These are phyloP conservation scores for Manacus vitellinus DNA, from an alignment of 2,113 vertebrate species.

Conservation along the genomic window DNA sequence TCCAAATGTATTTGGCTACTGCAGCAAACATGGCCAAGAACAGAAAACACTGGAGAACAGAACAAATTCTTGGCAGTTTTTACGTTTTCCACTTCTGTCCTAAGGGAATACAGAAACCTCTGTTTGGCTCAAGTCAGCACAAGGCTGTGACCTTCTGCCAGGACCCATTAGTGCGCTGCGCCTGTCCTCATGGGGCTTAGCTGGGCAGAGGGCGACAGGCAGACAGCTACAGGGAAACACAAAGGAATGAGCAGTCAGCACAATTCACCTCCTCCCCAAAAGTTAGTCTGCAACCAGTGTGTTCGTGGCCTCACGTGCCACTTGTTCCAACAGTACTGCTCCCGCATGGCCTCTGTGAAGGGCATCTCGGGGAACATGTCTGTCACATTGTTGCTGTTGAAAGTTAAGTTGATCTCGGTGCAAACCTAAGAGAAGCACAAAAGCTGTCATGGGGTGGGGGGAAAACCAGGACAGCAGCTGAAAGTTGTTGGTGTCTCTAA, in stretches of 20 bases:
- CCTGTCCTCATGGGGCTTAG: not conserved
- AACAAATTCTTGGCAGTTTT: not conserved
- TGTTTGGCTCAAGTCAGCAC: not conserved
- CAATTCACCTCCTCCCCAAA: slow-evolving; percentile 83
- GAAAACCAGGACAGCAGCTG: not conserved
- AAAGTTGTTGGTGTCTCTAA: not conserved
- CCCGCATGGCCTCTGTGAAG: slow-evolving; percentile 78
- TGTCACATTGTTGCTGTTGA: slow-evolving; percentile 85
- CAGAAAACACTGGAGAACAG: not conserved
- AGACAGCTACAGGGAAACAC: too few species aligned
- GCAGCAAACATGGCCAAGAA: not conserved
- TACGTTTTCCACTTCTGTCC: not conserved
- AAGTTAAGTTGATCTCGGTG: slow-evolving; percentile 88
- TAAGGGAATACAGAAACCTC: not conserved
- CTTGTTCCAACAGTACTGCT: slow-evolving; percentile 79
- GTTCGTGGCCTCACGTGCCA: slow-evolving; percentile 83
- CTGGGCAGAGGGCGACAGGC: not conserved
- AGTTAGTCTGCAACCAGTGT: slow-evolving; percentile 83
- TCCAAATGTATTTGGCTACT: not conserved
- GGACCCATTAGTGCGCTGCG: not conserved
- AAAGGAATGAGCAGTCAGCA: not conserved
- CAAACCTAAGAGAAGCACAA: slow-evolving; percentile 78
- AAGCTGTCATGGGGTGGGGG: not conserved
- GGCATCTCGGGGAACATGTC: slow-evolving; percentile 90
- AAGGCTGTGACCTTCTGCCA: not conserved